Conservation (phyloP, 2,113 vertebrate species). For the Chroicocephalus ridibundus region DNA sequence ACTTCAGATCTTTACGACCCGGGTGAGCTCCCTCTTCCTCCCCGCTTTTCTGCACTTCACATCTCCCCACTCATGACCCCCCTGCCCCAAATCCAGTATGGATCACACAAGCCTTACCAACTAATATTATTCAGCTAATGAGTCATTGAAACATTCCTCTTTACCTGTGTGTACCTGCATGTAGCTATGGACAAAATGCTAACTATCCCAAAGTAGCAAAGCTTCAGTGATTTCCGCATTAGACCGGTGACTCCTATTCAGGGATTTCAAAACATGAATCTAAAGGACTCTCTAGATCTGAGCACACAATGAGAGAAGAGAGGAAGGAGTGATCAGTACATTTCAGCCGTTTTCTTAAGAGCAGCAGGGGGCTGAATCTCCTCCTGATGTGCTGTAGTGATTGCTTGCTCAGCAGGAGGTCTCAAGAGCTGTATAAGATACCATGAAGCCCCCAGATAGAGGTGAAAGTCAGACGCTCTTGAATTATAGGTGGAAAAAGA, state of each 20-base stretch:
- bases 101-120: neutral
- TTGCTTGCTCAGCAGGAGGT: slow-evolving; percentile 6
- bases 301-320: neutral
- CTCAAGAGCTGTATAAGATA: neutral
- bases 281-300: neutral
- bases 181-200: neutral
- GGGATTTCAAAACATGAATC: neutral
- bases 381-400: neutral
- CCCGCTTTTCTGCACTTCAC: neutral
- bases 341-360: neutral
- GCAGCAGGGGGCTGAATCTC: neutral
- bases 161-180: neutral
- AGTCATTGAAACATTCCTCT: neutral
- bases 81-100: neutral
- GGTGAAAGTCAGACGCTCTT: neutral
- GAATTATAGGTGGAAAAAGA: neutral
- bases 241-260: neutral
- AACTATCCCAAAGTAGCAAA: neutral
- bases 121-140: neutral
- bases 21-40: neutral
- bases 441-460: neutral
- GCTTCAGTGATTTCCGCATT: neutral
- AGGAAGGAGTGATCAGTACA: neutral
- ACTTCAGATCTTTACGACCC: neutral
- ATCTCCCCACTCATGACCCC: accelerated